Evolutionary conservation across 1,140 invertebrate genomes (phyloP).

Genomic region (Papilio dardanus): DNA sequence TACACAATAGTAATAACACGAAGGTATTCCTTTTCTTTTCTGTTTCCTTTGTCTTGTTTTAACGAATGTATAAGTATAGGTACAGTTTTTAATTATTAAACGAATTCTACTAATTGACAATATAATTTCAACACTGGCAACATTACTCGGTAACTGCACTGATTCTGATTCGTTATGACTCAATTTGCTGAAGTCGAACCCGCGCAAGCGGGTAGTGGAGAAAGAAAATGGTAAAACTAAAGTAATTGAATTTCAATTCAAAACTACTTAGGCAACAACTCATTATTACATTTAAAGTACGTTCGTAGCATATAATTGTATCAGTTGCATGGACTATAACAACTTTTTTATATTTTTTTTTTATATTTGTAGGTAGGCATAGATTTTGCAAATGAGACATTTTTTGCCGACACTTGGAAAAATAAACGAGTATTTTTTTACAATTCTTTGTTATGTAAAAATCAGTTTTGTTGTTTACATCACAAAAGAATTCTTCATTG

Average conservation of each 20-base stretch:
- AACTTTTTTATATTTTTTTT: neutral
- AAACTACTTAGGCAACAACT: neutral
- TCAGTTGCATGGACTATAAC: neutral
- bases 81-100: neutral
- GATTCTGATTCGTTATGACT: no score
- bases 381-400: neutral
- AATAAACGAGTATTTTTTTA: neutral
- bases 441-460: slow-evolving; percentile 1
- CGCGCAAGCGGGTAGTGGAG: neutral
- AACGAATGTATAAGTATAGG: neutral
- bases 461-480: neutral
- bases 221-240: neutral
- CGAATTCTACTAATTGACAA: neutral
- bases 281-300: neutral
- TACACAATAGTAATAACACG: neutral
- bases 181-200: no score
- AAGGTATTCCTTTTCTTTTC: neutral
- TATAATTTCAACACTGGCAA: neutral
- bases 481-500: neutral
- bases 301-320: neutral
- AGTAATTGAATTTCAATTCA: neutral
- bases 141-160: neutral
- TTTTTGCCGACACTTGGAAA: neutral
- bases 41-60: neutral
- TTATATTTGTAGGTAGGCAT: neutral